Conservation (phyloP, 2,113 vertebrate genomes). For the Gracilinanus agilis region DNA sequence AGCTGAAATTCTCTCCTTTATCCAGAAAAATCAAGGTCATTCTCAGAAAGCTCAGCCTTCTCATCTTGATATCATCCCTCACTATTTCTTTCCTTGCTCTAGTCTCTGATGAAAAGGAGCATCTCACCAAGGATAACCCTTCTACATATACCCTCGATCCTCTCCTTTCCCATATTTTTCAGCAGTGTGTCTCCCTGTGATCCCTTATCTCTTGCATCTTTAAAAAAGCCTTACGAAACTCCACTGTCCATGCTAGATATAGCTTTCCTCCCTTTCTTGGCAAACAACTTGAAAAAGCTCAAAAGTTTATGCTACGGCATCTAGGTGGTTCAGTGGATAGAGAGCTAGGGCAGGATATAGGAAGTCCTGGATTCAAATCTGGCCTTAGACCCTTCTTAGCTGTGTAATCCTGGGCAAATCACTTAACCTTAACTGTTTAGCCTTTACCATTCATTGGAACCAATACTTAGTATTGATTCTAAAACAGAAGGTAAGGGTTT, state of each 20-base stretch:
- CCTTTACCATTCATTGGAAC: no score
- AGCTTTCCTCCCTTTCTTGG: background rate
- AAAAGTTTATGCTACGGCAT: background rate
- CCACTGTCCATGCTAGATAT: background rate
- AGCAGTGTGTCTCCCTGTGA: background rate
- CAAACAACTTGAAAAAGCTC: background rate
- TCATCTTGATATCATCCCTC: background rate
- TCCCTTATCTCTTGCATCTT: background rate
- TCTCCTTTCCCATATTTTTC: background rate
- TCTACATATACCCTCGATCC: background rate
- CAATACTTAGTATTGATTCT: no score
- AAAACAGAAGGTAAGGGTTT: no score
- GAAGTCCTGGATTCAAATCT: no score
- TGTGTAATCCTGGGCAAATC: no score
- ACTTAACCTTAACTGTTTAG: no score
- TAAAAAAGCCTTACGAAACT: background rate
- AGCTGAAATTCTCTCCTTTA: background rate
- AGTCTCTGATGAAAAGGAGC: no score
- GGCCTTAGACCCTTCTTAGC: no score
- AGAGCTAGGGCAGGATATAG: no score
- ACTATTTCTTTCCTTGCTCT: background rate
- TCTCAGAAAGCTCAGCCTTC: background rate
- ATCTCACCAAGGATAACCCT: background rate
- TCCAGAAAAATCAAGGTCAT: background rate
- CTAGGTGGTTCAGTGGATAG: no score